phyloP scores from a whole-genome alignment of 2,888 invertebrate genomes.

The Gymnoscelis rufifasciata region DNA sequence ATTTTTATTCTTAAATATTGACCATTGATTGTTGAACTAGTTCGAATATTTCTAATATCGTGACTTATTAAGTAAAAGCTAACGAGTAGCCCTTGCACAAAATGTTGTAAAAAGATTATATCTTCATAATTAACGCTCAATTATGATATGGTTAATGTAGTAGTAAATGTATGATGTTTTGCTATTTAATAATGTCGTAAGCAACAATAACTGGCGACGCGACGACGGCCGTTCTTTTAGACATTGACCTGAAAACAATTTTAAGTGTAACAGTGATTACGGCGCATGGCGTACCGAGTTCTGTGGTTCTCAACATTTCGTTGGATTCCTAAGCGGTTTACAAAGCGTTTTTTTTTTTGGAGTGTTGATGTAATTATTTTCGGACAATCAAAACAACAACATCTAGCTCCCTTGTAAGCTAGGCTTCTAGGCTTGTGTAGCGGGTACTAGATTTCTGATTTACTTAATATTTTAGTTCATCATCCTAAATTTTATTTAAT shows the following conservation, averaged over 20 bases:
- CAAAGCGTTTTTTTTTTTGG: too few relatives aligned
- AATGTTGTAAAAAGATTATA: conserved; percentile 15
- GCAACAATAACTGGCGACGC: conserved; percentile 25
- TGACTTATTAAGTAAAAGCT: conserved; percentile 1
- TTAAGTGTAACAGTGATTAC: conserved; percentile 48
- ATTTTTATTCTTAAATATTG: too few relatives aligned
- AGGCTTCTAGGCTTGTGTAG: too few relatives aligned
- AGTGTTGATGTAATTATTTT: too few relatives aligned
- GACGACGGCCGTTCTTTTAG: conserved; percentile 35
- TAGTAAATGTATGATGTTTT: too few relatives aligned
- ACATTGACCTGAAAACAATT: conserved; percentile 59
- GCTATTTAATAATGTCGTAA: conserved; percentile 32
- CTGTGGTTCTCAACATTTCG: conserved; percentile 18
- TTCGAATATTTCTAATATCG: background rate
- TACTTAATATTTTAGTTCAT: too few relatives aligned
- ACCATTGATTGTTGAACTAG: background rate
- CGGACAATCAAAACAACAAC: too few relatives aligned
- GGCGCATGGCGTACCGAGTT: conserved; percentile 15
- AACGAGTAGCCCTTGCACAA: conserved; percentile 3
- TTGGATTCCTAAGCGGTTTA: background rate
- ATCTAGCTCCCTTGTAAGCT: too few relatives aligned
- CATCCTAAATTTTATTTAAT: too few relatives aligned
- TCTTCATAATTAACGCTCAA: conserved; percentile 16
- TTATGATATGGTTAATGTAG: too few relatives aligned
- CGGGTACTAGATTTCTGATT: too few relatives aligned